These are phyloP conservation scores for Siderastrea radians DNA, from an alignment of 92 coral and sea anemone genomes.

Conservation along the genomic window DNA sequence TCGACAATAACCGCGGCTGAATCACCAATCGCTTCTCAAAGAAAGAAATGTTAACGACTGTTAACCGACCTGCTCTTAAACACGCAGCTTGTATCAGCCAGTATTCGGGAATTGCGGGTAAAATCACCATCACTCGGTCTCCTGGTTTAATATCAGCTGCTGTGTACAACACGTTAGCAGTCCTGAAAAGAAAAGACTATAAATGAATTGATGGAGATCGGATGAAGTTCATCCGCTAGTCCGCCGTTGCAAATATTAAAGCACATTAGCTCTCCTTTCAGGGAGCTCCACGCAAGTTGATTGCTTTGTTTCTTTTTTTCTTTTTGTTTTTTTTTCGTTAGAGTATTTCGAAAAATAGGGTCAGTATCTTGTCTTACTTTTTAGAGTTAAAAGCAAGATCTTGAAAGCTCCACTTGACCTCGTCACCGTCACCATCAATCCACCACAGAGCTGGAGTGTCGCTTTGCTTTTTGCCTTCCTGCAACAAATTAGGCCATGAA, in stretches of 20 bases:
- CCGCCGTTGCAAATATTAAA: background rate
- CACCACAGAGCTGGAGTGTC: background rate
- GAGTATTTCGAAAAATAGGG: too few relatives aligned
- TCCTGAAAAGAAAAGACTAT: background rate
- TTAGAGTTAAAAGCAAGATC: background rate
- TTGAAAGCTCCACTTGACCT: background rate
- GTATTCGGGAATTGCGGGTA: conserved; percentile 30
- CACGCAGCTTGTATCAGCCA: conserved; percentile 42
- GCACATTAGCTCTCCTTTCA: too few relatives aligned
- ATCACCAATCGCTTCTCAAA: too few relatives aligned
- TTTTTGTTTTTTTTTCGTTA: too few relatives aligned
- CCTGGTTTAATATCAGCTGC: conserved; percentile 18
- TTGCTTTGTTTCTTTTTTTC: too few relatives aligned
- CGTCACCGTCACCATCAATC: background rate
- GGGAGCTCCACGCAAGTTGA: too few relatives aligned
- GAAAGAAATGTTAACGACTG: too few relatives aligned
- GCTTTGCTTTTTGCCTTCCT: background rate
- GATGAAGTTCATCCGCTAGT: too few relatives aligned
- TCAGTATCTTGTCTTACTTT: background rate
- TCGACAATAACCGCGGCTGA: too few relatives aligned
- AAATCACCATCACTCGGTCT: conserved; percentile 25
- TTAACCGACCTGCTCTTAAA: conserved; percentile 14
- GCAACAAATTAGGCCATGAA: background rate
- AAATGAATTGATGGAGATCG: too few relatives aligned
- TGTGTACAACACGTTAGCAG: conserved; percentile 18